These are phyloP conservation scores for Ardeotis arabs DNA, from an alignment of 2,113 vertebrate genomes.

Conservation along the genomic window DNA sequence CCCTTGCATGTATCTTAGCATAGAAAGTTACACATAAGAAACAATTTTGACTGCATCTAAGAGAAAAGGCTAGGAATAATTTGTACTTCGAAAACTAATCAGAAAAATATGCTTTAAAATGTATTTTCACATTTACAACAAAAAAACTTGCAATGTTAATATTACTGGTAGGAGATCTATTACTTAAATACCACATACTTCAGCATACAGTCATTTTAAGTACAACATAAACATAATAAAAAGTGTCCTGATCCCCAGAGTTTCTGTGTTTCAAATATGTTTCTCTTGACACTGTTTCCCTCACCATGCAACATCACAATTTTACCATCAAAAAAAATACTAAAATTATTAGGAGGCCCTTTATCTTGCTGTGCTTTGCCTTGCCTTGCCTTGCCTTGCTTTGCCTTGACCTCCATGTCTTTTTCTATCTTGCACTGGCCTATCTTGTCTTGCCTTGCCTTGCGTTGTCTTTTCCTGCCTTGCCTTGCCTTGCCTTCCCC, in stretches of 20 bases:
- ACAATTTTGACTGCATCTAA: not conserved
- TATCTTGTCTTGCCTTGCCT: too few species aligned
- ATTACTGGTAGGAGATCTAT: not conserved
- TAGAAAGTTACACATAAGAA: not conserved
- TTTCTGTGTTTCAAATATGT: not conserved
- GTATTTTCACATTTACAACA: not conserved
- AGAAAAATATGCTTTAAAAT: not conserved
- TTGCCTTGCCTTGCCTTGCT: rapidly evolving
- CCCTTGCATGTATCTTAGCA: not conserved
- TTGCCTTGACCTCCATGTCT: too few species aligned
- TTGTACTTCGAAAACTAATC: not conserved
- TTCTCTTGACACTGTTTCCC: not conserved
- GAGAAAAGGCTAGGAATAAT: not conserved
- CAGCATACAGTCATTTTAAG: not conserved
- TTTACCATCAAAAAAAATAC: not conserved
- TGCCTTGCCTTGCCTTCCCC: not conserved
- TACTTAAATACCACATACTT: not conserved
- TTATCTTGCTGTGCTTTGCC: too few species aligned
- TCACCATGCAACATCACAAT: not conserved
- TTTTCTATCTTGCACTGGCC: too few species aligned
- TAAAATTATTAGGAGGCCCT: not conserved
- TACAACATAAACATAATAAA: not conserved
- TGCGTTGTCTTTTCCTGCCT: rapidly evolving
- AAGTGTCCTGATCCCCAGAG: not conserved
- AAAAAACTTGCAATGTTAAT: not conserved